Base-by-base conservation (phyloP, 92 coral and sea anemone species). In the Parazoanthus darwini region DNA sequence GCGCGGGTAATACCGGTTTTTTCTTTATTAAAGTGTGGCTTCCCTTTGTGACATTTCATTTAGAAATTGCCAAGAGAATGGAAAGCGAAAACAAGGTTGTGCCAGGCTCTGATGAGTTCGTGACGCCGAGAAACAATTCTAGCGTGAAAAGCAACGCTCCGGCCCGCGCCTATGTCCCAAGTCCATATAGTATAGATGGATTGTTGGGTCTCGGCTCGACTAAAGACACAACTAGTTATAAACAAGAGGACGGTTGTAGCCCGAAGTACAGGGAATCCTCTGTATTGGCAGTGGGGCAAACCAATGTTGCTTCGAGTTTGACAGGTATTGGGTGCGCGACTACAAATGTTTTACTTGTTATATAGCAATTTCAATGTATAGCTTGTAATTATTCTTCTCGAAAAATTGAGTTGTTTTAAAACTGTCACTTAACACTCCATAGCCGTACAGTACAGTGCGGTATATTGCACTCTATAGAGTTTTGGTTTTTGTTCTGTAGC, bases 101-200 rank as follows among this genome's bases (percentile, higher is more conserved):
- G 25, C 20, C 16, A 38, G 18, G 87, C 58, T 71, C 78, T 50
- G 65, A 70, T 5, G 87, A 84, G 59, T n/a, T 36, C n/a, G 59
- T 68, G 39, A 36, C 78, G 63, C 14, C n/a, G 51, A 39, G 80
- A 76, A 76, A 39, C 80, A 16, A 5, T n/a, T 39, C 80, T 39
- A 37, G 48, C 80, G 51, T 72, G 43, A 84, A 70, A 73, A 84
- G 29, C 29, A 58, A 23, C 26, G 4, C 23, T 6, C 25, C 66
- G 13, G 79, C 44, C 36, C 68, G 87, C 3, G 4, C 78, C 51
- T 66, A 48, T 71, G 79, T 79, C 16, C 90, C 86, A 44, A 74
- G 91, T 36, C 90, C 96, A 3, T 93, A 95, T 86, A 92, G 93
- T 26, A 95, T 95, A 26, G 98, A 95, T 68, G 96, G 98, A 3